Evolutionary conservation across 2,113 vertebrate species (phyloP).

Genomic region (Leucosticte australis): DNA sequence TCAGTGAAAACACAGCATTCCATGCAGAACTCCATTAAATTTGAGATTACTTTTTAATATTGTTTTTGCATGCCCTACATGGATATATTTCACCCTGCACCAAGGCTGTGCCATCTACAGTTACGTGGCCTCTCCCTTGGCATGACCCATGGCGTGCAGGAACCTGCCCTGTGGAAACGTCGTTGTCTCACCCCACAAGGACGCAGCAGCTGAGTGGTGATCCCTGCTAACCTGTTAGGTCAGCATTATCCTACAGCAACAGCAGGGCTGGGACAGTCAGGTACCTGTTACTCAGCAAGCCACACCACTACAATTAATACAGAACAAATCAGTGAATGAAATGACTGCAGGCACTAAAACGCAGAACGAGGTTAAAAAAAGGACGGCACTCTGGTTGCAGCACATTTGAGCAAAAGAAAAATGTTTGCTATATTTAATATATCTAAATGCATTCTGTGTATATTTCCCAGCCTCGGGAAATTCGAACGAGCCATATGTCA

Average conservation of each 20-base stretch:
- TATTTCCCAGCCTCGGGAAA: neutral
- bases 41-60: neutral
- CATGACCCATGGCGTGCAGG: accelerated
- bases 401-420: neutral
- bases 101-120: neutral
- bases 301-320: neutral
- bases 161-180: accelerated
- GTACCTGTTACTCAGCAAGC: neutral
- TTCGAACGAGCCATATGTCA: accelerated
- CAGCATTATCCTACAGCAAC: neutral
- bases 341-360: neutral
- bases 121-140: neutral
- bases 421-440: neutral
- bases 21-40: neutral
- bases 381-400: accelerated
- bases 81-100: too few species aligned
- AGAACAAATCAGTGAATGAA: neutral
- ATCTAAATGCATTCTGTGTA: accelerated
- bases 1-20: neutral
- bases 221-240: neutral
- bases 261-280: accelerated
- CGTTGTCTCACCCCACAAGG: accelerated
- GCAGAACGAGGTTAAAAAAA: neutral
- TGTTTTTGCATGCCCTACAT: neutral
- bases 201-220: neutral